phyloP scores from a whole-genome alignment of 1,140 invertebrate genomes.

The Leptinotarsa defecta region DNA sequence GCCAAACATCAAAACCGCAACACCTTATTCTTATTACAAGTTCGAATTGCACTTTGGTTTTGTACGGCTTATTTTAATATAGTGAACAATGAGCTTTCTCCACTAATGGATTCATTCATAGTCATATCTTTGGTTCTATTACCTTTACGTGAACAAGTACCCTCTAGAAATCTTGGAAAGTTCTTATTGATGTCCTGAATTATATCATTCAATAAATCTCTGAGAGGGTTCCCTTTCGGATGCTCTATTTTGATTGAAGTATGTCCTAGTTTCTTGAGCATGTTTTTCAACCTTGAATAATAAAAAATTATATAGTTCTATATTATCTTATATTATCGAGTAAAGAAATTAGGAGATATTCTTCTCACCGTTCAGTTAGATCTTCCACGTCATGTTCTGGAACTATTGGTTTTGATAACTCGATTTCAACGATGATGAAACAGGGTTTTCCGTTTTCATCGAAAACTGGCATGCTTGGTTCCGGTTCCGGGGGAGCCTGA shows the following conservation, averaged over 20 bases:
- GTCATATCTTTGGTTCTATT: too few relatives aligned
- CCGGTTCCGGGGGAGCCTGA: constrained; percentile 19
- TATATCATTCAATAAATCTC: constrained; percentile 13
- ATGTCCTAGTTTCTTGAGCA: neutral
- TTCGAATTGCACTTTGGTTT: too few relatives aligned
- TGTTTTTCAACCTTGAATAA: neutral
- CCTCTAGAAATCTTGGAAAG: constrained; percentile 12
- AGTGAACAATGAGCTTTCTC: too few relatives aligned
- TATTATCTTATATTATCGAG: too few relatives aligned
- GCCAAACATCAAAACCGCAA: too few relatives aligned
- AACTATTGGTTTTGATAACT: constrained; percentile 42
- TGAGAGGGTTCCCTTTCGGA: neutral
- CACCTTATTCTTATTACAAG: too few relatives aligned
- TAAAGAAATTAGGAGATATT: neutral
- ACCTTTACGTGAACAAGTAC: too few relatives aligned
- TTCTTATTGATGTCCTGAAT: constrained; percentile 26
- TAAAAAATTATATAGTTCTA: too few relatives aligned
- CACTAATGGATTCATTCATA: too few relatives aligned
- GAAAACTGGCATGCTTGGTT: constrained; percentile 45
- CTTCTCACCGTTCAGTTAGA: constrained; percentile 32
- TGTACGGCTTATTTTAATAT: too few relatives aligned
- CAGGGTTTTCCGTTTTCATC: constrained; percentile 44
- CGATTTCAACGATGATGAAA: constrained; percentile 48
- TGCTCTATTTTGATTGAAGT: neutral
- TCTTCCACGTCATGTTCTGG: constrained; percentile 41